These are phyloP conservation scores for Myrmecobius fasciatus DNA, from an alignment of 2,113 vertebrate species.

Conservation along the genomic window DNA sequence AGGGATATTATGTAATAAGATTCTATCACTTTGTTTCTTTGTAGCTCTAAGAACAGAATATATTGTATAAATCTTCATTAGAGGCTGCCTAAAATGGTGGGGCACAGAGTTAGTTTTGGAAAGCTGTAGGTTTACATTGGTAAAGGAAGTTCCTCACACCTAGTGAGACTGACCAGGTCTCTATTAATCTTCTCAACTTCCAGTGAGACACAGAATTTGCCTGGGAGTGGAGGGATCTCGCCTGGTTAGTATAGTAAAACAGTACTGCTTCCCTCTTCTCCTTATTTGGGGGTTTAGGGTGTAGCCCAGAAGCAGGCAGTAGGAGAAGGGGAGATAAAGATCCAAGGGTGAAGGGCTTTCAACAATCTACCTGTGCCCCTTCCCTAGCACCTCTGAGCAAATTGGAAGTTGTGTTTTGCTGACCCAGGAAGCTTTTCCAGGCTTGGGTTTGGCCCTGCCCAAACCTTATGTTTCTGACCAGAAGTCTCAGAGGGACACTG, in stretches of 20 bases:
- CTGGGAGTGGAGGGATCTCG: neutral
- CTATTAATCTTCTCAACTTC: neutral
- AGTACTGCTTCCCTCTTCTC: neutral
- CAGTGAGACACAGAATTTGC: neutral
- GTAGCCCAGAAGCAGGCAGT: neutral
- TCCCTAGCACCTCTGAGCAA: neutral
- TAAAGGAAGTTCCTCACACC: neutral
- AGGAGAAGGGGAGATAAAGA: neutral
- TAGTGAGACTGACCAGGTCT: neutral
- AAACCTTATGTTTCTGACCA: conserved; percentile 21
- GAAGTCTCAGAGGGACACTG: conserved; percentile 14
- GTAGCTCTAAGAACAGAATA: neutral
- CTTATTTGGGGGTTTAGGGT: neutral
- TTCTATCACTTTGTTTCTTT: neutral
- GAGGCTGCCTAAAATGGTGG: neutral
- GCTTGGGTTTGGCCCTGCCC: neutral
- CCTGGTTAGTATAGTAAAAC: neutral
- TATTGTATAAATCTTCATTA: neutral
- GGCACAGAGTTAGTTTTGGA: neutral
- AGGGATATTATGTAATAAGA: neutral
- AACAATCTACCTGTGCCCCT: neutral
- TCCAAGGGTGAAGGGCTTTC: neutral
- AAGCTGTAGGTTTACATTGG: neutral
- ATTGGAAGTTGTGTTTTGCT: neutral
- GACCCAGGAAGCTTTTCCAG: neutral